Conservation (phyloP, 2,797 vertebrate genomes). For the Chromobotia macracanthus region DNA sequence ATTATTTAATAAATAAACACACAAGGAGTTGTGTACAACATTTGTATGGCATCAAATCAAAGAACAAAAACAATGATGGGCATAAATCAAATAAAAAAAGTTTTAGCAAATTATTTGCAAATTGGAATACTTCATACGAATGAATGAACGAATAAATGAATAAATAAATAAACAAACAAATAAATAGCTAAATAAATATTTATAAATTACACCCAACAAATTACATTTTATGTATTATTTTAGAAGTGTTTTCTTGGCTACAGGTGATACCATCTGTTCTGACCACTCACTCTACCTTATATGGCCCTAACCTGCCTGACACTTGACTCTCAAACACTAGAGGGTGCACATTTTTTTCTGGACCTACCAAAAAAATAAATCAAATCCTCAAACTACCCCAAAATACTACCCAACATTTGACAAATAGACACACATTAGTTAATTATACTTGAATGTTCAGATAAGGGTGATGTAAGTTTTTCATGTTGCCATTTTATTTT, state of each 20-base stretch:
- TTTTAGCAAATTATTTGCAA: too few species aligned
- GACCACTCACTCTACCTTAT: neutral
- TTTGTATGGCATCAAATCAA: too few species aligned
- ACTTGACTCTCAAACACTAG: conserved; percentile 80
- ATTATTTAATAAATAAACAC: too few species aligned
- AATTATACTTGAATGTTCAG: conserved; percentile 85
- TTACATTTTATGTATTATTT: neutral
- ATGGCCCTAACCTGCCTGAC: conserved; percentile 37
- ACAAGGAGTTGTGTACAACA: too few species aligned
- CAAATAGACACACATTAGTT: conserved; percentile 85
- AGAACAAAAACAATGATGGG: too few species aligned
- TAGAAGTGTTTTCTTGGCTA: conserved; percentile 18
- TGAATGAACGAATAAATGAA: too few species aligned
- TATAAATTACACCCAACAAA: neutral
- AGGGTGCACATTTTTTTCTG: conserved; percentile 85
- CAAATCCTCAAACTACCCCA: conserved; percentile 82
- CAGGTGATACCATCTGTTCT: conserved; percentile 2
- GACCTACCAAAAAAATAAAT: conserved; percentile 61
- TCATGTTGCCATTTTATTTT: conserved; percentile 62
- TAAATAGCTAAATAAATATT: too few species aligned
- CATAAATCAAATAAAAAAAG: too few species aligned
- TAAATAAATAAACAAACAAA: too few species aligned
- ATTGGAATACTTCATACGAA: too few species aligned
- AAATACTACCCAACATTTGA: conserved; percentile 85
- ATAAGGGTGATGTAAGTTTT: conserved; percentile 76